phyloP scores from a whole-genome alignment of 2,113 vertebrate species.

The Cottus gobio region DNA sequence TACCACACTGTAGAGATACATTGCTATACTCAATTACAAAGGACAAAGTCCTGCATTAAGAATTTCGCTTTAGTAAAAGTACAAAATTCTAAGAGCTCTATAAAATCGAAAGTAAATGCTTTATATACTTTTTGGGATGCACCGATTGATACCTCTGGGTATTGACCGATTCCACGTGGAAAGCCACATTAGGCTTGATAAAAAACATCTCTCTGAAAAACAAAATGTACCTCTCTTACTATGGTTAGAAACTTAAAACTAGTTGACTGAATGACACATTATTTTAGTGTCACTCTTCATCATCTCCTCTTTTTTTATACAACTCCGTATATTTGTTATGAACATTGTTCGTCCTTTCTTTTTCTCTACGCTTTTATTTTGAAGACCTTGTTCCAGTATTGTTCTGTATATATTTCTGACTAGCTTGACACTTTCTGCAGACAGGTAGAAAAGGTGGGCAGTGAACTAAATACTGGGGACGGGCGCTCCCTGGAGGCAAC shows the following conservation, averaged over 20 bases:
- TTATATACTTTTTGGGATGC: neutral
- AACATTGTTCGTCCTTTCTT: neutral
- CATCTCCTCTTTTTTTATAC: neutral
- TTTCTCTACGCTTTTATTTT: slow-evolving; percentile 30
- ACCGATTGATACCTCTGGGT: neutral
- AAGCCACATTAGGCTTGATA: neutral
- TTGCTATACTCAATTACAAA: neutral
- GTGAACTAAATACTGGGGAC: slow-evolving; percentile 8
- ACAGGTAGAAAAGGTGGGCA: slow-evolving; percentile 53
- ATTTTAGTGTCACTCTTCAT: neutral
- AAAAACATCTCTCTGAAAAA: neutral
- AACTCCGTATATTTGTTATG: neutral
- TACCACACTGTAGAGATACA: no score
- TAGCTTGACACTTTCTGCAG: slow-evolving; percentile 11
- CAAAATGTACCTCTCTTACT: no score
- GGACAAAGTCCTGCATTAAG: neutral
- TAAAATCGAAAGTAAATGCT: neutral
- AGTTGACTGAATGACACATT: neutral
- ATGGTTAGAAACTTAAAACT: neutral
- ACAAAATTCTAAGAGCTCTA: neutral
- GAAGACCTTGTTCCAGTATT: neutral
- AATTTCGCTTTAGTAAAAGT: neutral
- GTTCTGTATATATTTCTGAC: neutral
- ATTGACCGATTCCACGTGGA: no score
- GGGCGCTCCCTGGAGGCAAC: slow-evolving; percentile 75